Conservation (phyloP, 2,797 vertebrate species). For the Enteromius viviparus region DNA sequence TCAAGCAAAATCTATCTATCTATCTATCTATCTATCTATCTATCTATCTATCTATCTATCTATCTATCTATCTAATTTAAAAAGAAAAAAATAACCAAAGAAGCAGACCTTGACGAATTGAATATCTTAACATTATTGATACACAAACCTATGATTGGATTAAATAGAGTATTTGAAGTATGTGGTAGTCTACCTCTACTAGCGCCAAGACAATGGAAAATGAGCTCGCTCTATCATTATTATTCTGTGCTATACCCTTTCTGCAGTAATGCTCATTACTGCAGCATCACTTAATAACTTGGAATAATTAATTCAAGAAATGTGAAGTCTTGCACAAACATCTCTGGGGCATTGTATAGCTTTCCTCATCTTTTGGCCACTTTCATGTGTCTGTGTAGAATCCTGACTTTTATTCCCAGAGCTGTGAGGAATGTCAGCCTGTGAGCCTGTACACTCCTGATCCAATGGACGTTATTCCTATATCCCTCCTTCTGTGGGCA, state of each 20-base stretch:
- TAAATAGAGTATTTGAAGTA: background rate
- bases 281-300: conserved; percentile 43
- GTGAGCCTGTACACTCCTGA: conserved; percentile 48
- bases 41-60: background rate
- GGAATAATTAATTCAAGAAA: conserved; percentile 44
- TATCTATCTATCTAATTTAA: background rate
- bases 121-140: background rate
- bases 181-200: background rate
- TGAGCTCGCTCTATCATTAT: conserved; percentile 16
- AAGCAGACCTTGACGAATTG: background rate
- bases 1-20: background rate
- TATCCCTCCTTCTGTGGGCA: conserved; percentile 46
- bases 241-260: conserved; percentile 13
- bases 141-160: conserved; percentile 4
- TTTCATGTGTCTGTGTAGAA: conserved; percentile 35
- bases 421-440: conserved; percentile 31
- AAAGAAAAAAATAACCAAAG: background rate
- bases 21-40: background rate
- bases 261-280: conserved; percentile 29
- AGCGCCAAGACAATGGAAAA: conserved; percentile 17
- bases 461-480: conserved; percentile 53
- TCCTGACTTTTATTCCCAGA: conserved; percentile 40
- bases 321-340: conserved; percentile 26
- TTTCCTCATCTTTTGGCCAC: conserved; percentile 29
- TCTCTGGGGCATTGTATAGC: background rate